Percentiles rank a stretch among this genome's conserved stretches.
These are phyloP conservation scores for Phaonia tiefii DNA, from an alignment of 2,888 invertebrate genomes.

Conservation along the genomic window DNA sequence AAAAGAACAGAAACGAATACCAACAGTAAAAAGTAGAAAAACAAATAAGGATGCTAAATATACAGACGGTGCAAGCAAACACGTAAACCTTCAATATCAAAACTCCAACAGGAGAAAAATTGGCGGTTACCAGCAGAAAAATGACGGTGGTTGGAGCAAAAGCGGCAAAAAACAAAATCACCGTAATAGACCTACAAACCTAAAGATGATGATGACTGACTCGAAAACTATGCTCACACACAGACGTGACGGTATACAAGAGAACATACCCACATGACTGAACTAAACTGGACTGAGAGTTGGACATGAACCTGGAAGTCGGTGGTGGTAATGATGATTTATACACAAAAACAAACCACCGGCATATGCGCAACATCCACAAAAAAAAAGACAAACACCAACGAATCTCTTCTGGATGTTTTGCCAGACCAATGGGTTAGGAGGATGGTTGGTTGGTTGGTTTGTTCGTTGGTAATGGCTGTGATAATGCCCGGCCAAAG, in stretches of 20 bases:
- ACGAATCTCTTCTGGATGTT: neutral
- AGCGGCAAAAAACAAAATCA: constrained; percentile 65
- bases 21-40: neutral
- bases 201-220: constrained; percentile 69
- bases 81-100: neutral
- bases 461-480: neutral
- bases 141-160: neutral
- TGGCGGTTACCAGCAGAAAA: constrained; percentile 24
- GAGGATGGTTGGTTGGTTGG: neutral
- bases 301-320: neutral
- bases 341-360: constrained; percentile 17
- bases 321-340: neutral
- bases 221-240: constrained; percentile 26
- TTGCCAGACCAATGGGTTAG: neutral
- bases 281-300: constrained; percentile 4
- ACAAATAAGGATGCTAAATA: constrained; percentile 25
- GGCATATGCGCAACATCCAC: neutral
- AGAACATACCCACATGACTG: constrained; percentile 10
- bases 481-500: neutral
- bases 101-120: constrained; percentile 14
- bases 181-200: constrained; percentile 75
- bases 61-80: neutral
- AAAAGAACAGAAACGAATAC: neutral
- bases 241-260: constrained; percentile 70
- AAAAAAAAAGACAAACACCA: neutral